These are phyloP conservation scores for Erebia epiphron DNA, from an alignment of 2,888 invertebrate species.

Conservation along the genomic window DNA sequence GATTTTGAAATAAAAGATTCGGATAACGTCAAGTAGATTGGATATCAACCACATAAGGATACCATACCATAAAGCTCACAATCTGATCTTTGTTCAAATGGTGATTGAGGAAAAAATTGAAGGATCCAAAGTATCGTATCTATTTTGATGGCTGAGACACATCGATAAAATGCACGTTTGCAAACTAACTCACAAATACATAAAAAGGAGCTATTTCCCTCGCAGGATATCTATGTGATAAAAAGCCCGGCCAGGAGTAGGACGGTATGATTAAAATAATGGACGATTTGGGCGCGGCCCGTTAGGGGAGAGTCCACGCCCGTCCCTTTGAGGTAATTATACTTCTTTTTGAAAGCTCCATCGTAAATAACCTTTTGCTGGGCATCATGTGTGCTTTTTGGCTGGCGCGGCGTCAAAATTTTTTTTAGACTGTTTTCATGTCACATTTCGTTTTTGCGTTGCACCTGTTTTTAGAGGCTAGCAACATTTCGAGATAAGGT, in stretches of 20 bases:
- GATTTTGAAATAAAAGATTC: no score
- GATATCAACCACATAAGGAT: no score
- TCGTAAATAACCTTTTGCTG: constrained; percentile 39
- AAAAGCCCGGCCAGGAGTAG: constrained; percentile 52
- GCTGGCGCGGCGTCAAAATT: constrained; percentile 20
- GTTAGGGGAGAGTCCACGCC: constrained; percentile 44
- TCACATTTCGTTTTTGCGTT: constrained; percentile 18
- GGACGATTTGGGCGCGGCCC: constrained; percentile 74
- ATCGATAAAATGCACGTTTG: not conserved
- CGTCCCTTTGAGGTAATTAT: constrained; percentile 49
- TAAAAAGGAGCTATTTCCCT: constrained; percentile 7
- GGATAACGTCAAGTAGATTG: no score
- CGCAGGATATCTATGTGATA: constrained; percentile 56
- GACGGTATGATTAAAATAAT: constrained; percentile 73
- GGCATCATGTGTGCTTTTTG: constrained; percentile 28
- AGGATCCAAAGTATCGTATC: not conserved
- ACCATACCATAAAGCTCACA: no score
- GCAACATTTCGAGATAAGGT: not conserved
- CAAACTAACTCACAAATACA: not conserved
- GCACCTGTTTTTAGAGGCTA: not conserved
- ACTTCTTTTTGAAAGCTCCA: constrained; percentile 44
- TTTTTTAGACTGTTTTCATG: constrained; percentile 20
- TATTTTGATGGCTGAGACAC: not conserved
- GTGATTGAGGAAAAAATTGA: not conserved
- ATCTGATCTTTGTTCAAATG: no score